A percentile compares a stretch with the other conserved stretches of the same genome.
Evolutionary conservation across 2,888 invertebrate genomes (phyloP).

Genomic region (Theretra japonica): DNA sequence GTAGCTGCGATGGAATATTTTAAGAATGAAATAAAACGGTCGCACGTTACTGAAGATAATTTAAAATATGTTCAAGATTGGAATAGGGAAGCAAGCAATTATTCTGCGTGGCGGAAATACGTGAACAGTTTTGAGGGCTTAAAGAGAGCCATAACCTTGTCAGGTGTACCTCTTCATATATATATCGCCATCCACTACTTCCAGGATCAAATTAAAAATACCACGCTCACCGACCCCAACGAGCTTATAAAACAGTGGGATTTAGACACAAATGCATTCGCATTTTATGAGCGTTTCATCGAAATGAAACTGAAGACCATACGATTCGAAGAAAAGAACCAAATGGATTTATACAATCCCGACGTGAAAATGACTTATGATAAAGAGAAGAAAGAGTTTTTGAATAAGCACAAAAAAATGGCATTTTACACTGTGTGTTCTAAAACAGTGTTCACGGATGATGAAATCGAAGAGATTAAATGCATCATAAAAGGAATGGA

Average conservation of each 20-base stretch:
- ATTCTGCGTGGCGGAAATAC: background rate
- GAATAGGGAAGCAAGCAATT: background rate
- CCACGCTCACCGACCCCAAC: background rate
- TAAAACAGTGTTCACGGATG: background rate
- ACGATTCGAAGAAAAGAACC: constrained; percentile 32
- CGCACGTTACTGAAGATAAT: constrained; percentile 1
- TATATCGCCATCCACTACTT: constrained; percentile 31
- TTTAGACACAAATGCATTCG: constrained; percentile 28
- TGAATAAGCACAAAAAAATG: constrained; percentile 31
- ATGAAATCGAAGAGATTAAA: constrained; percentile 22
- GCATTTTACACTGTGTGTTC: constrained; percentile 31
- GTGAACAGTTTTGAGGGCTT: background rate
- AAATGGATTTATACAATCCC: constrained; percentile 31
- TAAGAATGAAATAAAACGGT: constrained; percentile 30
- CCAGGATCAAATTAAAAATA: constrained; percentile 30
- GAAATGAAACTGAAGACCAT: constrained; percentile 33
- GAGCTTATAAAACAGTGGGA: constrained; percentile 29
- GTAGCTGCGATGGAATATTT: constrained; percentile 29
- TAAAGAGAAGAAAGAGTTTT: constrained; percentile 30
- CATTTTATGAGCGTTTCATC: constrained; percentile 30
- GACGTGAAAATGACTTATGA: constrained; percentile 30
- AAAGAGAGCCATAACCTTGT: constrained; percentile 18
- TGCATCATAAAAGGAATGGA: constrained; percentile 25
- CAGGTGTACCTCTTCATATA: constrained; percentile 27
- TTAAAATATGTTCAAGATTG: constrained; percentile 21